Evolutionary conservation across 1,140 invertebrate species (phyloP), one percentile per base, ranked within the genome.

Genomic region (Lepidurus couesii): DNA sequence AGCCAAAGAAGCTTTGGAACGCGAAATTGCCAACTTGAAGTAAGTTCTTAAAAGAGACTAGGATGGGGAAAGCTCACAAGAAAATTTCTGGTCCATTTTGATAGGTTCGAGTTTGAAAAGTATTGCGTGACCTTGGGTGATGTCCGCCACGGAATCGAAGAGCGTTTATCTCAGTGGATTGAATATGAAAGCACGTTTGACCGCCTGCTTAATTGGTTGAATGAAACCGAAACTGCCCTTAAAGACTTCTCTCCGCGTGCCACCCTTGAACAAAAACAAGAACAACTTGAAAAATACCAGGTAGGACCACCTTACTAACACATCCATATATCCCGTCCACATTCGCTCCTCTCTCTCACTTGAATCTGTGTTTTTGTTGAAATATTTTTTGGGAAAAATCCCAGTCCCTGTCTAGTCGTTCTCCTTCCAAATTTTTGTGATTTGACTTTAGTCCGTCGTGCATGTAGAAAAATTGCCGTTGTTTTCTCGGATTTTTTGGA

Each of bases 111-210:
- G 82, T 90, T 91, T 82, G 93, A 95, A 77, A 95, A 95, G 83
- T 93, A 95, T 79, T 87, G 88, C n/a, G 88, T 88, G 1, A 89
- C 91, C 0, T 85, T 95, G 43, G 90, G 88, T 79, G 93, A 95
- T 83, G 90, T 92, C 0, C 89, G 90, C 82, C 90, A 91, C 81
- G 90, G 89, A 44, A 87, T 98, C 42, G 92, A 96, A 84, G 92
- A 94, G 81, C 90, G 92, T 78, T 88, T 98, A 47, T 90, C 92
- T 81, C 94, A 96, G 85, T 98, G 96, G 96, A 90, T 88, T 74
- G 92, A 95, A 79, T 98, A 96, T 83, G 95, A 98, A 83, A 89
- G 90, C 78, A 92, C 92, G 3, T 90, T 96, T 81, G 94, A 96
- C 81, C 88, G 90, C 65, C 86, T 98, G 43, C 88, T 95, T 73